Conservation (phyloP, 2,113 vertebrate species). For the Catharus fuscescens region DNA sequence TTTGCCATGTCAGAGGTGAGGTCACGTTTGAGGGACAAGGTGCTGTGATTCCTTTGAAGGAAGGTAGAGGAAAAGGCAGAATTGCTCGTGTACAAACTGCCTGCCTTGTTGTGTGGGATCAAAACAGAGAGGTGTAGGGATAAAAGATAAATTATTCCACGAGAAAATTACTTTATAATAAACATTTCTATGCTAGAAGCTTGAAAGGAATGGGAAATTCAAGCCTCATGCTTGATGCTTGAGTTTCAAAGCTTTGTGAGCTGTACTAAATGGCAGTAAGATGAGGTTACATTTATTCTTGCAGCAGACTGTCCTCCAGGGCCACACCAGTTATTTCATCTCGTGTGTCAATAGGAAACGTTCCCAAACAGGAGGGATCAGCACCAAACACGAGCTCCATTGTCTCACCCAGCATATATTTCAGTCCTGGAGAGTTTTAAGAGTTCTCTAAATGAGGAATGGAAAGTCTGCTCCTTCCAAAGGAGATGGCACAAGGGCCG, state of each 20-base stretch:
- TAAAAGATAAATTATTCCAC: constrained; percentile 10
- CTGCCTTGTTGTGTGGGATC: constrained; percentile 5
- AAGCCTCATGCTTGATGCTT: neutral
- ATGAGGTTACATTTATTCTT: constrained; percentile 50
- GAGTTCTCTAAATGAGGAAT: constrained; percentile 70
- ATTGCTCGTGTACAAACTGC: neutral
- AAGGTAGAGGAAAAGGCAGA: neutral
- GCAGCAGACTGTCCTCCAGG: neutral
- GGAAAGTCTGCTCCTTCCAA: constrained; percentile 70
- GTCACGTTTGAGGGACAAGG: neutral
- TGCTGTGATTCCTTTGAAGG: neutral
- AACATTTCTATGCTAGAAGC: neutral
- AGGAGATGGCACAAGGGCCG: constrained; percentile 45
- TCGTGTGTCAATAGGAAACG: constrained; percentile 25
- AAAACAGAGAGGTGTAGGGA: neutral
- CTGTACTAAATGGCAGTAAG: neutral
- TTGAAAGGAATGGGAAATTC: constrained; percentile 29
- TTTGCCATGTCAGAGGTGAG: neutral
- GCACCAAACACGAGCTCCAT: constrained; percentile 25
- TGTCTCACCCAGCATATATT: constrained; percentile 49
- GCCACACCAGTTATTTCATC: neutral
- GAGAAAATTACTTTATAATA: constrained; percentile 1
- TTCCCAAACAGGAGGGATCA: constrained; percentile 37
- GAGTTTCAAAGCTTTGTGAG: constrained; percentile 7
- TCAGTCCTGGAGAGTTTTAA: constrained; percentile 28